A percentile compares a stretch with the other conserved stretches of the same genome.
Conservation (phyloP, 2,888 invertebrate genomes). For the Lutraria lutraria region DNA sequence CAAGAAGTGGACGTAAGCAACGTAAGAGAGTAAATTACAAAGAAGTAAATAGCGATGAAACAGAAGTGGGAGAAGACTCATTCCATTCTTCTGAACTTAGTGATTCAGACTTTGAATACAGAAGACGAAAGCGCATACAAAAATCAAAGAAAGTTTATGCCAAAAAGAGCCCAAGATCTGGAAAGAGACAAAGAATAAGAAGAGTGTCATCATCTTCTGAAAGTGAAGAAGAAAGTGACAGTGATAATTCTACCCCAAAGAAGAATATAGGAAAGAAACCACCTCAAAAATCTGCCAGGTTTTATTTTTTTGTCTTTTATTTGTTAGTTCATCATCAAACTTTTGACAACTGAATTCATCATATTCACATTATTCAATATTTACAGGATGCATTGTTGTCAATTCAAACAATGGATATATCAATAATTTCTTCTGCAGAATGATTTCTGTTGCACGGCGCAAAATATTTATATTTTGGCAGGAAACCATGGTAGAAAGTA, state of each 20-base stretch:
- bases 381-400: no score
- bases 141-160: conserved; percentile 47
- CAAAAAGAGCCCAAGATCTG: conserved; percentile 49
- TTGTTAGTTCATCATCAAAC: no score
- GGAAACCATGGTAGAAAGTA: no score
- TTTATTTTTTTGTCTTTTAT: not conserved
- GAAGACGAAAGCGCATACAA: conserved; percentile 41
- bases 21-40: conserved; percentile 73
- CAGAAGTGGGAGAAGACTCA: conserved; percentile 72
- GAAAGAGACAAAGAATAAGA: conserved; percentile 59
- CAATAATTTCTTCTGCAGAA: no score
- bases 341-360: not conserved
- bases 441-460: no score
- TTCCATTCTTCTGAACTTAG: conserved; percentile 72
- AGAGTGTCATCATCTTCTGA: conserved; percentile 53
- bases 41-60: conserved; percentile 78
- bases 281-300: conserved; percentile 53
- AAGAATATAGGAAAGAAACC: conserved; percentile 60
- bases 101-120: conserved; percentile 64
- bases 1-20: conserved; percentile 63
- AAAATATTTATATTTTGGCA: no score
- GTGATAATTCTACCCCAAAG: conserved; percentile 29
- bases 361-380: no score
- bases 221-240: conserved; percentile 32
- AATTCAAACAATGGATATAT: no score